Percentiles rank a stretch among this genome's conserved stretches.
These are phyloP conservation scores for Arctopsyche grandis DNA, from an alignment of 1,140 invertebrate species.

Conservation along the genomic window DNA sequence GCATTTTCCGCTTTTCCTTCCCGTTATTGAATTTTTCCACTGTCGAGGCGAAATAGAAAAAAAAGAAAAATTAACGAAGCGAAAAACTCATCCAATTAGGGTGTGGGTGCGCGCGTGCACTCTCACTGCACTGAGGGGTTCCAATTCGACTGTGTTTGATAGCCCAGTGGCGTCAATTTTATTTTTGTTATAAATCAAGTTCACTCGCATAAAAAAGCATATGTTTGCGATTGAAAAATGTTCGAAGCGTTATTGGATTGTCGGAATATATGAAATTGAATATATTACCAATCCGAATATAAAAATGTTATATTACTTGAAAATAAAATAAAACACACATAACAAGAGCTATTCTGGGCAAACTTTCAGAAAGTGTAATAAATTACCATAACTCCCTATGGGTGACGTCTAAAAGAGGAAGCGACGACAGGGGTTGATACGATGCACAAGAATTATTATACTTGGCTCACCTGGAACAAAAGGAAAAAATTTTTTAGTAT, in stretches of 20 bases:
- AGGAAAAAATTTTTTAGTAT: neutral
- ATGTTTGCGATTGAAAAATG: no score
- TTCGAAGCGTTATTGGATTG: no score
- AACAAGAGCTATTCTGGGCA: no score
- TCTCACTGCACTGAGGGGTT: conserved; percentile 31
- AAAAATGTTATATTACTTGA: no score
- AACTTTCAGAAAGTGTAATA: neutral
- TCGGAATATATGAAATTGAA: no score
- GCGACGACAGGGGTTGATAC: neutral
- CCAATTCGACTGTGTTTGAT: conserved; percentile 3
- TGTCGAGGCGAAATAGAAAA: conserved; percentile 22
- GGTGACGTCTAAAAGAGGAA: neutral
- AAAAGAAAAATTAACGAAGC: conserved; percentile 39
- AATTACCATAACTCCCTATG: neutral
- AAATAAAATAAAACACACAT: no score
- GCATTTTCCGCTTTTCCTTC: neutral
- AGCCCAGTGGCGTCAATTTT: conserved; percentile 20
- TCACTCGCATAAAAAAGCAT: no score
- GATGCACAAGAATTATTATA: neutral
- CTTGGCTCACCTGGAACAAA: neutral
- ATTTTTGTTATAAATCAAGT: neutral
- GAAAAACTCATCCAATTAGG: conserved; percentile 46
- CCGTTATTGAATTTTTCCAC: neutral
- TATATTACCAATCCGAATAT: no score
- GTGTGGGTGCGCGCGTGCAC: conserved; percentile 29